Percentiles rank a stretch among this genome's conserved stretches.
Evolutionary conservation across 1,140 invertebrate genomes (phyloP).

Genomic region (Brachystomella parvula): DNA sequence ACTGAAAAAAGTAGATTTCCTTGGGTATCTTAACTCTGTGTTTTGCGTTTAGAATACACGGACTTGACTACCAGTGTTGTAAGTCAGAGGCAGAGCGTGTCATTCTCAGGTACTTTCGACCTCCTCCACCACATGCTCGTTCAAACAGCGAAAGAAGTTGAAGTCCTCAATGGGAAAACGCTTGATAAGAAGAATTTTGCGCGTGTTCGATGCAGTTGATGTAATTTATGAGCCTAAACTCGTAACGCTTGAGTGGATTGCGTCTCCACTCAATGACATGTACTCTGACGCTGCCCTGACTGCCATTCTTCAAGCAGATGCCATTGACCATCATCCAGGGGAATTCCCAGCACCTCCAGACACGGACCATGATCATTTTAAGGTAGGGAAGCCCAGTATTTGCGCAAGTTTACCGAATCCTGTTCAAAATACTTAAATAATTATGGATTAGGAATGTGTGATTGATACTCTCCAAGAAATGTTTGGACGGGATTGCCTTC

Average conservation of each 20-base stretch:
- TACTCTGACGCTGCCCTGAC: slow-evolving; percentile 90
- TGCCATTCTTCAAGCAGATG: slow-evolving; percentile 67
- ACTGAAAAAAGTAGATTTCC: slow-evolving; percentile 18
- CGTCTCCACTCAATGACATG: slow-evolving; percentile 94
- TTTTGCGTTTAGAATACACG: slow-evolving; percentile 71
- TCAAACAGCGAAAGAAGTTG: slow-evolving; percentile 72
- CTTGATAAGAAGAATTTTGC: slow-evolving; percentile 59
- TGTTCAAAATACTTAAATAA: slow-evolving; percentile 1
- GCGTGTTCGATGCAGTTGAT: slow-evolving; percentile 62
- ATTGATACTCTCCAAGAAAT: slow-evolving; percentile 88
- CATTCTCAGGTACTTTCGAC: slow-evolving; percentile 68
- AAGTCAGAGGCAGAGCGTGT: slow-evolving; percentile 78
- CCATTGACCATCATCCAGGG: slow-evolving; percentile 50
- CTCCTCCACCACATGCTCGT: slow-evolving; percentile 74
- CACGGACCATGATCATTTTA: slow-evolving; percentile 77
- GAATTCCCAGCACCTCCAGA: slow-evolving; percentile 55
- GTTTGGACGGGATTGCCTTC: slow-evolving; percentile 90
- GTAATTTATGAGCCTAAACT: slow-evolving; percentile 75
- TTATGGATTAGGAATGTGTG: slow-evolving; percentile 66
- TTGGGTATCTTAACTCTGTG: slow-evolving; percentile 11
- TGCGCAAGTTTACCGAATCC: neutral
- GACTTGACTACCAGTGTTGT: slow-evolving; percentile 89
- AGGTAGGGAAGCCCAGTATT: slow-evolving; percentile 50
- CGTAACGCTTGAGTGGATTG: slow-evolving; percentile 84
- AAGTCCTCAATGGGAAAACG: slow-evolving; percentile 60